A percentile compares a stretch with the other conserved stretches of the same genome.
Evolutionary conservation across 1,140 invertebrate genomes (phyloP).

Genomic region (Melitaea cinxia): DNA sequence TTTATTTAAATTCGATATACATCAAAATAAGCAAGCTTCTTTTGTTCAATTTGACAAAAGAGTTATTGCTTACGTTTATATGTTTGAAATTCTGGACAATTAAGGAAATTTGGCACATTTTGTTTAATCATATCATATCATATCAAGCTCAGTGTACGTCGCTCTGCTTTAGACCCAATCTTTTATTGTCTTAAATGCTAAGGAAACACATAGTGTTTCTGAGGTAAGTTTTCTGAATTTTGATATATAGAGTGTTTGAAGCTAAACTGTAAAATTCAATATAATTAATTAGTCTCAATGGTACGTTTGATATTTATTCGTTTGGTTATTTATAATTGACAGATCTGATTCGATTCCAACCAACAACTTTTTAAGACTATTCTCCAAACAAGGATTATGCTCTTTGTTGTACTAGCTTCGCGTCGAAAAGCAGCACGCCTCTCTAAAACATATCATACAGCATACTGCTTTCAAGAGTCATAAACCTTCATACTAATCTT

Average conservation of each 20-base stretch:
- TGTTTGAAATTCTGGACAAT: constrained; percentile 7
- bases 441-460: constrained; percentile 80
- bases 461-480: constrained; percentile 68
- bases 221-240: constrained; percentile 58
- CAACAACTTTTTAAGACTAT: constrained; percentile 39
- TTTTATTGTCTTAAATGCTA: constrained; percentile 60
- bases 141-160: constrained; percentile 43
- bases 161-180: constrained; percentile 55
- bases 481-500: constrained; percentile 56
- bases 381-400: constrained; percentile 54
- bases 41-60: constrained; percentile 31
- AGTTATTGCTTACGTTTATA: constrained; percentile 26
- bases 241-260: constrained; percentile 38
- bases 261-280: constrained; percentile 58
- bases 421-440: constrained; percentile 67
- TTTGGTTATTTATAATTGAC: constrained; percentile 30
- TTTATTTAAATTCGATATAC: constrained; percentile 26
- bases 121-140: constrained; percentile 40
- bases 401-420: constrained; percentile 68
- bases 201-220: constrained; percentile 63
- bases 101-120: constrained; percentile 65
- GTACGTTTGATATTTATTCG: constrained; percentile 27
- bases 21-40: constrained; percentile 30
- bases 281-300: constrained; percentile 36
- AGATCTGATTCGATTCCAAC: constrained; percentile 67